Conservation (phyloP, 2,797 vertebrate species). For the Poeciliopsis infans region DNA sequence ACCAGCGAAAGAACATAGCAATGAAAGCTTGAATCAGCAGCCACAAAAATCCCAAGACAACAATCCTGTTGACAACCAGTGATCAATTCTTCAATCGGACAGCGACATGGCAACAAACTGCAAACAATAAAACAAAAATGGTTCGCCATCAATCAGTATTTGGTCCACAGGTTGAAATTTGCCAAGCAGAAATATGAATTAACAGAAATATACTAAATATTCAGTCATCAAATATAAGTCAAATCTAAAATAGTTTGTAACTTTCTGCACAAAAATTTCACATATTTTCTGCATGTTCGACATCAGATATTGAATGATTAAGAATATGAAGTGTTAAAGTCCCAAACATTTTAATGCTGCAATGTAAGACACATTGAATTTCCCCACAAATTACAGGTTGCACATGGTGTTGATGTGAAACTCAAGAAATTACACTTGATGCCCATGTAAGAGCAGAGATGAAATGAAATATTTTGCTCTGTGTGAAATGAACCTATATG, state of each 20-base stretch:
- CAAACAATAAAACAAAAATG: neutral
- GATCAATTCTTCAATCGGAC: neutral
- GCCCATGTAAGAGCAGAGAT: neutral
- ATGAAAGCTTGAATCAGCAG: neutral
- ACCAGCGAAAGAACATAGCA: neutral
- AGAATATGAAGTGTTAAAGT: neutral
- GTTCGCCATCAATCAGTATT: neutral
- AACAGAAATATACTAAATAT: neutral
- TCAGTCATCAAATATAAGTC: neutral
- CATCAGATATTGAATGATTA: neutral
- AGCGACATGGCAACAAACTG: neutral
- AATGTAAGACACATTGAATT: neutral
- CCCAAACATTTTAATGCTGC: neutral
- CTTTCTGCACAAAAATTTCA: neutral
- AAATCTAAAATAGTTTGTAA: neutral
- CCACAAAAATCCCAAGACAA: neutral
- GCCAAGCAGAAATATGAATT: neutral
- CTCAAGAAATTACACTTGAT: neutral
- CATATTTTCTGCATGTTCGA: neutral
- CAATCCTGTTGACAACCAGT: neutral
- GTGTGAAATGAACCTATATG: too few relatives aligned
- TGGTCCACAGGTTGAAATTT: neutral
- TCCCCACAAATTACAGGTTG: neutral
- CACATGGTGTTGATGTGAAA: neutral
- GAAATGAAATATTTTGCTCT: neutral